These are phyloP conservation scores for Unio delphinus DNA, from an alignment of 2,888 invertebrate species.

Conservation along the genomic window DNA sequence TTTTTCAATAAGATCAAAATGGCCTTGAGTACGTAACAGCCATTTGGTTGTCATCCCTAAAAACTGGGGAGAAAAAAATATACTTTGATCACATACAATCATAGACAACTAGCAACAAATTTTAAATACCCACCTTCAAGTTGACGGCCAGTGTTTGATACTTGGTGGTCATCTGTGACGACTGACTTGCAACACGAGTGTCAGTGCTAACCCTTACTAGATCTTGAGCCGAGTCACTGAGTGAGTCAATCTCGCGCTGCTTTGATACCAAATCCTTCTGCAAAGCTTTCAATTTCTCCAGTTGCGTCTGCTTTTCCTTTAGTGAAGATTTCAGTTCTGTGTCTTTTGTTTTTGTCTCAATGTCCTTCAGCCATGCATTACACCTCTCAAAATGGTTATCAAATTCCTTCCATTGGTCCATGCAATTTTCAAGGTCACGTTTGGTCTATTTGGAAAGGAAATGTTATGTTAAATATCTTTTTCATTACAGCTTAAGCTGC, in stretches of 20 bases:
- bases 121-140: conserved; percentile 53
- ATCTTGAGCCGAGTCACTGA: conserved; percentile 89
- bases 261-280: conserved; percentile 52
- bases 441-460: conserved; percentile 48
- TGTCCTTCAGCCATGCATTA: conserved; percentile 88
- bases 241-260: conserved; percentile 85
- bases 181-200: conserved; percentile 62
- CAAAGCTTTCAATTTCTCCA: conserved; percentile 57
- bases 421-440: conserved; percentile 80
- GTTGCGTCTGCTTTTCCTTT: conserved; percentile 63
- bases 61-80: not conserved
- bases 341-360: conserved; percentile 84
- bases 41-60: not conserved
- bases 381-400: conserved; percentile 89
- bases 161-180: conserved; percentile 63
- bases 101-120: not conserved
- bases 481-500: too few relatives aligned
- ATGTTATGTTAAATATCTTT: too few relatives aligned
- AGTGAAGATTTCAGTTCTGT: conserved; percentile 63
- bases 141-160: conserved; percentile 63
- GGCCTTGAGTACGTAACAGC: not conserved
- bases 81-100: not conserved
- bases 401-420: conserved; percentile 93
- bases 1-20: too few relatives aligned
- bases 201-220: conserved; percentile 62